Conservation (phyloP, 2,888 invertebrate species). For the Nesidiocoris tenuis region DNA sequence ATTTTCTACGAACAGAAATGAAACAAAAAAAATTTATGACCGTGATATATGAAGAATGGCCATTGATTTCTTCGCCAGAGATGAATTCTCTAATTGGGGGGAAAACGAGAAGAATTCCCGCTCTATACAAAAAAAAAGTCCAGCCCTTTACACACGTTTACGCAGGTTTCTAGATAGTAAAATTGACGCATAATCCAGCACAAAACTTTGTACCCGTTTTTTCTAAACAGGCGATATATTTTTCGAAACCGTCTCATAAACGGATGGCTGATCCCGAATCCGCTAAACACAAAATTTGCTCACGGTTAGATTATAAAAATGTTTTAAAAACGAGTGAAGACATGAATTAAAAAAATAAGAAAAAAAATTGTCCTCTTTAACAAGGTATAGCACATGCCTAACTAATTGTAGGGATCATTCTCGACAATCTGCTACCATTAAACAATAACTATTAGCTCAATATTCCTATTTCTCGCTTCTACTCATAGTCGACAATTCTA, state of each 20-base stretch:
- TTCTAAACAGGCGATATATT: conserved; percentile 14
- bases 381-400: conserved; percentile 48
- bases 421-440: conserved; percentile 48
- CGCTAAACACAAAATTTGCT: conserved; percentile 45
- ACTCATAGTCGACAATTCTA: conserved; percentile 22
- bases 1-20: conserved; percentile 28
- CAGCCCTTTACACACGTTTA: conserved; percentile 6
- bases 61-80: conserved; percentile 34
- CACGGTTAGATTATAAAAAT: conserved; percentile 38
- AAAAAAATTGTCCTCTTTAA: conserved; percentile 44
- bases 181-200: conserved; percentile 22
- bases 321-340: too few relatives aligned
- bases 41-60: conserved; percentile 23
- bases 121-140: conserved; percentile 6
- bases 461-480: conserved; percentile 39
- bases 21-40: conserved; percentile 1
- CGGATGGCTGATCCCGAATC: conserved; percentile 30
- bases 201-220: neutral
- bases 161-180: conserved; percentile 22
- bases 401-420: conserved; percentile 49
- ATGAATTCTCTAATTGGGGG: conserved; percentile 8
- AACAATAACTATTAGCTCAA: conserved; percentile 48
- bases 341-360: neutral
- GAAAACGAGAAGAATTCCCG: neutral
- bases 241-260: conserved; percentile 10